Conservation (phyloP, 2,888 invertebrate species). For the Subacronicta megacephala region DNA sequence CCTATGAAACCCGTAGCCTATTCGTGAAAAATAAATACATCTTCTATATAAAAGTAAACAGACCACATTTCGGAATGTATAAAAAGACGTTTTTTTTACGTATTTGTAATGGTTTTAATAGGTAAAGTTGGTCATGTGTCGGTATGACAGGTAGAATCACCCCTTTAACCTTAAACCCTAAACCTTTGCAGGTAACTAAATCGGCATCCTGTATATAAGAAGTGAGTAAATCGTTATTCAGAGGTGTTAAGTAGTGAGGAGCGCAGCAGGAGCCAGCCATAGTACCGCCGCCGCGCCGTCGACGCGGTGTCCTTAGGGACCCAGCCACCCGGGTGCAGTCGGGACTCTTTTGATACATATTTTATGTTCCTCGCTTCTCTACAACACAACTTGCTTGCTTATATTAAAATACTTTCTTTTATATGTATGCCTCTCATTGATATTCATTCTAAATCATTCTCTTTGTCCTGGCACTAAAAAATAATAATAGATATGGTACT, state of each 20-base stretch:
- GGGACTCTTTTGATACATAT: conserved; percentile 88
- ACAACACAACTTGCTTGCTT: conserved; percentile 74
- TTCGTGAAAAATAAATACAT: too few relatives aligned
- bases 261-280: conserved; percentile 62
- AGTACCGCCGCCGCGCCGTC: conserved; percentile 57
- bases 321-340: conserved; percentile 63
- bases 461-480: conserved; percentile 59
- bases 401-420: conserved; percentile 77
- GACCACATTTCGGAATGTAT: too few relatives aligned
- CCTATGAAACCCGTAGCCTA: too few relatives aligned
- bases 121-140: too few relatives aligned
- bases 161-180: too few relatives aligned
- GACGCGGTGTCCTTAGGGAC: conserved; percentile 69
- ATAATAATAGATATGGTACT: conserved; percentile 16
- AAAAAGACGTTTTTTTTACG: too few relatives aligned
- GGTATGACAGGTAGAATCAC: too few relatives aligned
- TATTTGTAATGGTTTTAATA: too few relatives aligned
- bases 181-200: too few relatives aligned
- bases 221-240: conserved; percentile 68
- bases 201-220: conserved; percentile 58
- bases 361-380: conserved; percentile 82
- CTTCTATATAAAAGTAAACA: too few relatives aligned
- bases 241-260: conserved; percentile 80
- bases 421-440: conserved; percentile 65
- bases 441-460: conserved; percentile 69